A percentile compares a stretch with the other conserved stretches of the same genome.
phyloP scores from a whole-genome alignment of 2,797 vertebrate species.

The Streptopelia turtur region DNA sequence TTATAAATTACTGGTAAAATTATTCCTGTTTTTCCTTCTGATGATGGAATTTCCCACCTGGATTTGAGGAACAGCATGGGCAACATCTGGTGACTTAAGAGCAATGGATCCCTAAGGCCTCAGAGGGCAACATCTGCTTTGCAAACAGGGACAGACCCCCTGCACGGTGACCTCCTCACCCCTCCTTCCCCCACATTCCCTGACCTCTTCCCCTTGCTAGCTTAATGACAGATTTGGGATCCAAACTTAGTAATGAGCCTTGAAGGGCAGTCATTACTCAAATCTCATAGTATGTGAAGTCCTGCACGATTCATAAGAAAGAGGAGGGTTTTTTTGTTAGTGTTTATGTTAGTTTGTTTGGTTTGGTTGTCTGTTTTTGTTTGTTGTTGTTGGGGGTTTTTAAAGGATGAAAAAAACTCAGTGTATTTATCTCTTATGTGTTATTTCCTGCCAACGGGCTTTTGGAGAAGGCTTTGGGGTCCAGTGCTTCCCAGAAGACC shows the following conservation, averaged over 20 bases:
- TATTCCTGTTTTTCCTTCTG: not conserved
- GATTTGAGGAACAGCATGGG: constrained; percentile 2
- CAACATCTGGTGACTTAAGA: constrained; percentile 45
- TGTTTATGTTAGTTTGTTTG: too few relatives aligned
- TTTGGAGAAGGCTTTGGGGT: not conserved
- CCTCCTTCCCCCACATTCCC: not conserved
- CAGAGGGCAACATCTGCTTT: constrained; percentile 50
- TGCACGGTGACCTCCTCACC: constrained; percentile 25
- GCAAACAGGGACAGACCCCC: constrained; percentile 16
- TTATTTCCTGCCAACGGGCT: not conserved
- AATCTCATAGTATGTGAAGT: not conserved
- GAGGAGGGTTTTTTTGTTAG: too few relatives aligned
- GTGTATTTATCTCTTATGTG: not conserved
- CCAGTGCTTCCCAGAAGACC: not conserved
- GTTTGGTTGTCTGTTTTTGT: too few relatives aligned
- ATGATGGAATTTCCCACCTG: constrained; percentile 42
- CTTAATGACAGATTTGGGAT: constrained; percentile 56
- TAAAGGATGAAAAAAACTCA: not conserved
- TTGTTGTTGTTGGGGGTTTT: too few relatives aligned
- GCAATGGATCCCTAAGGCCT: not conserved
- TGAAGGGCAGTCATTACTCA: constrained; percentile 31
- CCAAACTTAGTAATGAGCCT: constrained; percentile 27
- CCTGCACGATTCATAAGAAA: not conserved
- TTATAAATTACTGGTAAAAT: not conserved
- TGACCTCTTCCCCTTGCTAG: constrained; percentile 42